Evolutionary conservation across 2,888 invertebrate species (phyloP), one percentile per base, ranked within the genome.

Genomic region (Imbricaverruca yamaguchii): DNA sequence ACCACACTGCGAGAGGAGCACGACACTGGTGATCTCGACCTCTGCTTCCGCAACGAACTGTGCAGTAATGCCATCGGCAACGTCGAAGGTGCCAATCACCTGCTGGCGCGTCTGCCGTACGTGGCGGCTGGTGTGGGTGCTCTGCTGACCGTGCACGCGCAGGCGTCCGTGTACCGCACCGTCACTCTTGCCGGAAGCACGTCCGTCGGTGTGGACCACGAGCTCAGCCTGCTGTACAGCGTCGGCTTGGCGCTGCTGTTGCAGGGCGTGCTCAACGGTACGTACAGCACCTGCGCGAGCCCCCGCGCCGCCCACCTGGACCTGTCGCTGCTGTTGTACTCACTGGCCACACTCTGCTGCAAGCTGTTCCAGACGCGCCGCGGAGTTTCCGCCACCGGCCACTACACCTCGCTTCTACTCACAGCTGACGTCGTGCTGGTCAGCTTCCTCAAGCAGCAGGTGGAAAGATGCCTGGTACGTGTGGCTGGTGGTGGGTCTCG

Each of bases 1-100:
- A 95, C 82, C 97, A 97, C 87, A 96, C 96, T 0, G 97, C 97
- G 97, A 97, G 97, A 87, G 95, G 96, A 86, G 94, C 95, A 55
- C 94, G 94, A 0, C 91, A 87, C 83, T 86, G 87, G 83, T 81
- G 80, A 80, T 25, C 59, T 25, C 3, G 56, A 74, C 56, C 13
- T 74, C 59, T 63, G 65, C 78, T 55, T 80, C 63, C 55, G 74
- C 55, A 65, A 67, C n/a, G 15, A 53, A 55, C 55, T 81, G 18
- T 61, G 69, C 55, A 13, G 23, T 59, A 57, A 59, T 56, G 21
- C 77, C 55, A 25, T 25, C 23, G 61, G 56, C 18, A 11, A 21
- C 56, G 21, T 81, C 65, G 80, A 55, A 39, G 81, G 80, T 23
- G 84, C 92, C 83, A 94, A 95, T 86, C 97, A 97, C 87, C 96